Conservation (phyloP, 2,888 invertebrate species). For the Hirtodrosophila duncani region DNA sequence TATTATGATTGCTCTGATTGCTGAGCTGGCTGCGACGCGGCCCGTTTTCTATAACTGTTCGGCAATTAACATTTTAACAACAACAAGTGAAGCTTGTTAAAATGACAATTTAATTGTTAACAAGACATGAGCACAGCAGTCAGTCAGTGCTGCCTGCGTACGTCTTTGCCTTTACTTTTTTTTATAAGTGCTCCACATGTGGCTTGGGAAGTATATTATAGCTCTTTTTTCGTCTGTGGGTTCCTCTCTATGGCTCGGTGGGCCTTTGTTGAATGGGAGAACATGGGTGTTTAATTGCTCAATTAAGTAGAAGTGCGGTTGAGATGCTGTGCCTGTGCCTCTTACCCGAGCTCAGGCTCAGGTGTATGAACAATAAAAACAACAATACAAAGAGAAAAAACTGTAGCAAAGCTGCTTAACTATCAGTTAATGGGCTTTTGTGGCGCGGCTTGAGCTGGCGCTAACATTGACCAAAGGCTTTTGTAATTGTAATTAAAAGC, state of each 20-base stretch:
- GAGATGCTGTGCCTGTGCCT: slow-evolving; percentile 42
- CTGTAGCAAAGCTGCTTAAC: slow-evolving; percentile 60
- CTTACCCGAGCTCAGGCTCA: slow-evolving; percentile 28
- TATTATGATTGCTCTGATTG: slow-evolving; percentile 42
- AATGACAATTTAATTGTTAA: slow-evolving; percentile 76
- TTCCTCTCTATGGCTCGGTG: slow-evolving; percentile 20
- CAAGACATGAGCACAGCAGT: slow-evolving; percentile 49
- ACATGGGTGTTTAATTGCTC: slow-evolving; percentile 75
- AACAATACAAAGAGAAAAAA: slow-evolving; percentile 17
- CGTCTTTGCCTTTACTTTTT: neutral
- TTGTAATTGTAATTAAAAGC: slow-evolving; percentile 37
- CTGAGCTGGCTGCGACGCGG: slow-evolving; percentile 26
- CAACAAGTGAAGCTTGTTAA: slow-evolving; percentile 69
- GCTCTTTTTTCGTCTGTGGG: slow-evolving; percentile 19
- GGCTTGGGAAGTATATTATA: slow-evolving; percentile 58
- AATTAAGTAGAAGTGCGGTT: slow-evolving; percentile 70
- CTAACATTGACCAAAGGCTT: slow-evolving; percentile 54
- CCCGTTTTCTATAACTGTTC: slow-evolving; percentile 74
- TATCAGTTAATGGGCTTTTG: slow-evolving; percentile 49
- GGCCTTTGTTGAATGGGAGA: slow-evolving; percentile 47
- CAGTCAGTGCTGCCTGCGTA: slow-evolving; percentile 1
- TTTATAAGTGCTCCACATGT: slow-evolving; percentile 62
- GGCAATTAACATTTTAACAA: slow-evolving; percentile 69
- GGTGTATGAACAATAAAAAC: slow-evolving; percentile 49
- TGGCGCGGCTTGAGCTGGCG: slow-evolving; percentile 56